These are phyloP conservation scores for Tuta absoluta DNA, from an alignment of 2,888 invertebrate genomes.

Conservation along the genomic window DNA sequence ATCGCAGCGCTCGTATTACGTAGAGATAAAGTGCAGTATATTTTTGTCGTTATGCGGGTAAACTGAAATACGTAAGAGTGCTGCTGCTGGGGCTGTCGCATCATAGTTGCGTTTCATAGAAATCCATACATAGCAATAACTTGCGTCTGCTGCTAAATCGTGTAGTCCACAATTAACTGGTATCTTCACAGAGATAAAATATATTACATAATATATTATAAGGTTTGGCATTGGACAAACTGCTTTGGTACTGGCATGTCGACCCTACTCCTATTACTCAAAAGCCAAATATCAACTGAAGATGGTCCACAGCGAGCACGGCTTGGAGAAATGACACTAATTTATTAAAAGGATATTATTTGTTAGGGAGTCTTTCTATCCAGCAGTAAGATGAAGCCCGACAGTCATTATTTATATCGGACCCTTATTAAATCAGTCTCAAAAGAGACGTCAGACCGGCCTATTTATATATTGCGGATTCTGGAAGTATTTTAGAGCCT, in stretches of 20 bases:
- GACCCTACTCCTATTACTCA: slow-evolving; percentile 31
- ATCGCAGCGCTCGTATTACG: too few relatives aligned
- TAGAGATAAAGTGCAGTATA: too few relatives aligned
- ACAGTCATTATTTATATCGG: slow-evolving; percentile 63
- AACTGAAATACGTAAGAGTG: too few relatives aligned
- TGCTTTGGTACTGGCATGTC: background rate
- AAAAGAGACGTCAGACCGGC: slow-evolving; percentile 34
- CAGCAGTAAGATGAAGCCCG: slow-evolving; percentile 58
- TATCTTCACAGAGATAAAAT: too few relatives aligned
- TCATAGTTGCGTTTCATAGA: too few relatives aligned
- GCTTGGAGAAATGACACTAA: slow-evolving; percentile 58
- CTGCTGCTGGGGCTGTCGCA: too few relatives aligned
- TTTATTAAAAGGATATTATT: slow-evolving; percentile 68
- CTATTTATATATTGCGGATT: slow-evolving; percentile 37
- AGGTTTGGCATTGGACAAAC: background rate
- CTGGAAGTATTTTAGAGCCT: slow-evolving; percentile 21
- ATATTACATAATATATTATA: too few relatives aligned
- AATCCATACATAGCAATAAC: too few relatives aligned
- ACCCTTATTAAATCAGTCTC: slow-evolving; percentile 57
- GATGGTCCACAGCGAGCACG: slow-evolving; percentile 28
- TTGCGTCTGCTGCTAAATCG: too few relatives aligned
- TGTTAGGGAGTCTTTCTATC: slow-evolving; percentile 54
- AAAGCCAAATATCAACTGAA: slow-evolving; percentile 9
- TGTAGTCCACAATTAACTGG: too few relatives aligned
- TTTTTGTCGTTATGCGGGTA: too few relatives aligned